Evolutionary conservation across 1,140 invertebrate species (phyloP).

Genomic region (Triops longicaudatus): DNA sequence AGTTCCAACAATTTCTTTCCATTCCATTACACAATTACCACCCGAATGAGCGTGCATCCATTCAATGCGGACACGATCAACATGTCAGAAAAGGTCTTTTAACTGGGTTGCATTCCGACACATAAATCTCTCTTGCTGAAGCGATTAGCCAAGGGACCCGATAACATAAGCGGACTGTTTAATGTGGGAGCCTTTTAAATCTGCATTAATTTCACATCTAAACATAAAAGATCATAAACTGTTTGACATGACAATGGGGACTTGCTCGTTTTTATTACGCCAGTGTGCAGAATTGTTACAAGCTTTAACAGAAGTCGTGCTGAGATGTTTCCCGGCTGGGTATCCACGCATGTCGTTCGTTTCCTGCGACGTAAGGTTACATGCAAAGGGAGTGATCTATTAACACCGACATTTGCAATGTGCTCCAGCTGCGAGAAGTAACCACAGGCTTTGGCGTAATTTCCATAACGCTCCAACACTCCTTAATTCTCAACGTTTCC

Average conservation of each 20-base stretch:
- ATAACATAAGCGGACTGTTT: background rate
- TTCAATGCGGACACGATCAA: background rate
- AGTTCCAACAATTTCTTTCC: constrained; percentile 15
- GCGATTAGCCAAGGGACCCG: background rate
- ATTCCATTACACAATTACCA: constrained; percentile 3
- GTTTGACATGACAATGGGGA: constrained; percentile 6
- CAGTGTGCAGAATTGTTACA: background rate
- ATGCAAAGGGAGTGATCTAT: background rate
- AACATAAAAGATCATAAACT: background rate
- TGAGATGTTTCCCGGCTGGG: background rate
- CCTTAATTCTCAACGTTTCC: background rate
- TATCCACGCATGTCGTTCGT: background rate
- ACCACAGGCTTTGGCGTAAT: background rate
- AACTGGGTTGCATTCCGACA: background rate
- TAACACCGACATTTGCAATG: constrained; percentile 12
- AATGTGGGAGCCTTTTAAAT: background rate
- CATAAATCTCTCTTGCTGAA: background rate
- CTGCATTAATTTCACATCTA: constrained; percentile 3
- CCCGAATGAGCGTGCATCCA: background rate
- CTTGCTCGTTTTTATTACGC: background rate
- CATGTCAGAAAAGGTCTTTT: background rate
- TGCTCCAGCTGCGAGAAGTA: constrained; percentile 10
- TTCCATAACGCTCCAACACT: constrained; percentile 11
- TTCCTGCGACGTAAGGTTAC: background rate
- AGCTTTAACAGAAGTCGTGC: constrained; percentile 9